A percentile compares a stretch with the other conserved stretches of the same genome.
phyloP scores from a whole-genome alignment of 2,113 vertebrate genomes.

The Solenodon paradoxus region DNA sequence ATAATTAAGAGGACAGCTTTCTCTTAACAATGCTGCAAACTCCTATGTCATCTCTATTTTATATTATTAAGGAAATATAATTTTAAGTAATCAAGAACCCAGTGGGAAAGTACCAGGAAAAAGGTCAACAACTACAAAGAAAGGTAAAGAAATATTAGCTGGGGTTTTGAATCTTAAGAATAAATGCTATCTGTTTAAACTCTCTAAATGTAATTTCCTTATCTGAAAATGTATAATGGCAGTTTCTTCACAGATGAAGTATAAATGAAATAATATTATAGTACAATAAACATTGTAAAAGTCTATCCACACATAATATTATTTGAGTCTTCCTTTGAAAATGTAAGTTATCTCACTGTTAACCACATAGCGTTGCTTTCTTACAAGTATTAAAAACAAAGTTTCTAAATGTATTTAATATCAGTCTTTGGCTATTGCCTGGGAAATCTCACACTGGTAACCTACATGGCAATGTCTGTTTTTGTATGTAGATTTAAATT shows the following conservation, averaged over 20 bases:
- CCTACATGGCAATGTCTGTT: neutral
- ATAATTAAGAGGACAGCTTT: neutral
- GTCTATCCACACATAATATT: neutral
- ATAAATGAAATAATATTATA: neutral
- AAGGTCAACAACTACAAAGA: neutral
- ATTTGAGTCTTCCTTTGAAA: neutral
- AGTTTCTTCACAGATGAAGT: neutral
- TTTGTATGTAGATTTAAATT: conserved; percentile 1
- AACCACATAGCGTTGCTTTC: neutral
- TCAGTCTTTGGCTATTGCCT: neutral
- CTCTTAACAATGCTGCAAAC: neutral
- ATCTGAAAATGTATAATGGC: neutral
- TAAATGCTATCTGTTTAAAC: neutral
- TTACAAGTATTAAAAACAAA: conserved; percentile 25
- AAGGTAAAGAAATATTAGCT: neutral
- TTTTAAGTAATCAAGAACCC: conserved; percentile 30
- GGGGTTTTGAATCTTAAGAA: neutral
- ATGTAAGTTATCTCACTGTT: neutral
- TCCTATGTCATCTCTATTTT: neutral
- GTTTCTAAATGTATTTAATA: neutral
- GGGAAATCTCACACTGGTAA: neutral
- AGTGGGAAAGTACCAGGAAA: neutral
- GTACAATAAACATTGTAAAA: neutral
- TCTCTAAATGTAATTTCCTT: neutral
- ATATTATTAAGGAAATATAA: conserved; percentile 7